phyloP scores from a whole-genome alignment of 2,888 invertebrate species.

The Troilus luridus region DNA sequence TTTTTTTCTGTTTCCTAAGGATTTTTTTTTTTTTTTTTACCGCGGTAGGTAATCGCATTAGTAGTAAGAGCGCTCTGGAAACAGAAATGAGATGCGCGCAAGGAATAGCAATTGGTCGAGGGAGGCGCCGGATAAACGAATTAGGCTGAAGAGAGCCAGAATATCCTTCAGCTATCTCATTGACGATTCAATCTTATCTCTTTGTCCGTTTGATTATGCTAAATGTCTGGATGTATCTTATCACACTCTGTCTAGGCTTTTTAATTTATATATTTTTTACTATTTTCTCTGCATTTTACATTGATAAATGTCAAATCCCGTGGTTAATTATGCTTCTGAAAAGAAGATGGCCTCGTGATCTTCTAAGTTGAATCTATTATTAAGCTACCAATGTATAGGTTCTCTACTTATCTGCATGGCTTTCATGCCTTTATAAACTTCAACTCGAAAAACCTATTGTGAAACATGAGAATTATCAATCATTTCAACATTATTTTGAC shows the following conservation, averaged over 20 bases:
- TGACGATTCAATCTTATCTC: slow-evolving; percentile 5
- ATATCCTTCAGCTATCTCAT: slow-evolving; percentile 4
- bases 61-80: neutral
- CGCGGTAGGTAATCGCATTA: neutral
- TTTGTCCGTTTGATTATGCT: slow-evolving; percentile 21
- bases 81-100: neutral
- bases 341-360: no score
- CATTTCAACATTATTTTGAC: no score
- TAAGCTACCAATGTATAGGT: no score
- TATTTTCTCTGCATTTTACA: neutral
- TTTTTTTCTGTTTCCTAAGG: neutral
- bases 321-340: no score
- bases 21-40: neutral
- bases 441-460: no score
- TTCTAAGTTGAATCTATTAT: no score
- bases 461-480: no score
- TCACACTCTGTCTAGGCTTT: neutral
- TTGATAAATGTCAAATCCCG: neutral
- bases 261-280: no score
- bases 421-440: no score
- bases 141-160: neutral
- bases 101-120: slow-evolving; percentile 20
- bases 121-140: neutral
- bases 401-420: no score
- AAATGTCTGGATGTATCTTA: neutral